A percentile compares a stretch with the other conserved stretches of the same genome.
phyloP scores from a whole-genome alignment of 2,113 vertebrate species.

The Gopherus flavomarginatus region DNA sequence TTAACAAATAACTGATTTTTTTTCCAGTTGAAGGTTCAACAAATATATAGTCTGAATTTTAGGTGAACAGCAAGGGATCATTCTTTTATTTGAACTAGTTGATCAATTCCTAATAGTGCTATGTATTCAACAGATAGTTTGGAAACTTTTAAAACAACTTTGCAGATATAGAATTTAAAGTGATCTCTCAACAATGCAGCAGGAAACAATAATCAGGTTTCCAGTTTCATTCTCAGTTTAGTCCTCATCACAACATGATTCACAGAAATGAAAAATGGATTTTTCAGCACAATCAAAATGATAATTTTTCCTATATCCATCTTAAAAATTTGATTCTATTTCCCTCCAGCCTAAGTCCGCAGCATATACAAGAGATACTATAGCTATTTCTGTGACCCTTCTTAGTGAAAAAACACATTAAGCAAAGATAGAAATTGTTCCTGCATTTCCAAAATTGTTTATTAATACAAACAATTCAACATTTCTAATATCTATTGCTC shows the following conservation, averaged over 20 bases:
- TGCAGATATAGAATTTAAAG: constrained; percentile 8
- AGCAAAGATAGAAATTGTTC: constrained; percentile 4
- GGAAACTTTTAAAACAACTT: constrained; percentile 23
- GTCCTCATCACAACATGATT: constrained; percentile 17
- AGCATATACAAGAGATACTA: background rate
- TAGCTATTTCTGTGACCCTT: background rate
- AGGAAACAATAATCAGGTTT: constrained; percentile 42
- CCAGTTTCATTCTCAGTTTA: constrained; percentile 41
- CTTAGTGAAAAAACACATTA: background rate
- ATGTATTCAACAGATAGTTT: background rate
- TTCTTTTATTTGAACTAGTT: background rate
- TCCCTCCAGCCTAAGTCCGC: constrained; percentile 12
- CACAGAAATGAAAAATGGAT: constrained; percentile 40
- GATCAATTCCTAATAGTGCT: background rate
- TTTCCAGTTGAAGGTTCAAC: background rate
- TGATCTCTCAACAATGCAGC: background rate
- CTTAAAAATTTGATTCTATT: background rate
- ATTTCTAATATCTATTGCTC: background rate
- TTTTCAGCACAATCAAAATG: constrained; percentile 62
- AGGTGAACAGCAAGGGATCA: background rate
- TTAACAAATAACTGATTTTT: background rate
- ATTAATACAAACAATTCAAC: background rate
- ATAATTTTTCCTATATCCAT: constrained; percentile 61
- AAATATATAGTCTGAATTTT: background rate
- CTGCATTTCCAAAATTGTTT: background rate